Base-by-base conservation (phyloP, 53 echinoderm and acorn worm genomes). In the Zoroaster sp. region DNA sequence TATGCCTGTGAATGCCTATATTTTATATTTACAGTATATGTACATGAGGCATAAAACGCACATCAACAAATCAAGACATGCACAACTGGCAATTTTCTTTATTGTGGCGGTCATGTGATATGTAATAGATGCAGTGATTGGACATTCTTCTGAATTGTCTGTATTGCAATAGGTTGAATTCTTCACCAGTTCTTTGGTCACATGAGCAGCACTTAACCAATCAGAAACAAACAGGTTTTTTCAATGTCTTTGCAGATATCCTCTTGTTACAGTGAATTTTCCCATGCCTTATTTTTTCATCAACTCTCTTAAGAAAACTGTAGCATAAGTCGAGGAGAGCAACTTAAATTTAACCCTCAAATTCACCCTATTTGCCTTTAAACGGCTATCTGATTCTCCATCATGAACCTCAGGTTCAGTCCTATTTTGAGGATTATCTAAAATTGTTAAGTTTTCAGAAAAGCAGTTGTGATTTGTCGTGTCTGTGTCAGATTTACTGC, bases 311-410 rank as follows among this genome's bases (percentile, higher is more conserved):
- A 96, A 82, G 42, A 90, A 86, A 10, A 94, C 73, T n/a, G 96
- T 96, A 21, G 94, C 96, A 91, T 96, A 96, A 37, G 87, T 92
- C 25, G 96, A 96, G 3, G 94, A 65, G 45, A 89, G 91, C 78
- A 96, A 73, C 35, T 65, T 21, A 71, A 96, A 94, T 37, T 83
- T 73, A 0, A 96, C 42, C 42, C 80, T 90, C 54, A 96, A 15
- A 73, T 78, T 87, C 35, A 4, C 44, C 66, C 41, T 70, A 20
- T 66, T 55, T 79, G 38, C 34, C 5, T 1, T 36, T 6, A n/a
- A 34, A 35, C 38, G 35, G 17, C 63, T 0, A 54, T 45, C 51
- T 15, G 44, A 18, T 63, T 63, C 12, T 38, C 11, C 36, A 6
- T 23, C 34, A 47, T 2, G 1, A 5, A 74, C 10, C 14, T 74